Percentiles rank a stretch among this genome's conserved stretches.
These are phyloP conservation scores for Hymenochirus boettgeri DNA, from an alignment of 2,113 vertebrate species.

Conservation along the genomic window DNA sequence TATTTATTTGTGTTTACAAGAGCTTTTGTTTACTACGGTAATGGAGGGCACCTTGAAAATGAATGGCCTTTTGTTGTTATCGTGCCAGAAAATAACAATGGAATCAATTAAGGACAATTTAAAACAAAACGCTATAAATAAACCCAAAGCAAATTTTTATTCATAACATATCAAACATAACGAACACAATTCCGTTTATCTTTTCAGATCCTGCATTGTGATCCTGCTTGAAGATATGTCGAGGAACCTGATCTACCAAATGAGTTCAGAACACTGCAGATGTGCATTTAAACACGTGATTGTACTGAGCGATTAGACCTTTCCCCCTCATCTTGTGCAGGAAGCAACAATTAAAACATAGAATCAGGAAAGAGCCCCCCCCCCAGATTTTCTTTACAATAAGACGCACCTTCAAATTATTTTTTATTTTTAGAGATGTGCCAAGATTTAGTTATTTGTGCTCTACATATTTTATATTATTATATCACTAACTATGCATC, in stretches of 20 bases:
- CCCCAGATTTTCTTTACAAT: too few relatives aligned
- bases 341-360: too few relatives aligned
- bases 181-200: constrained; percentile 6
- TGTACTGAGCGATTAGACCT: not conserved
- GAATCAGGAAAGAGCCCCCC: too few relatives aligned
- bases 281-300: constrained; percentile 10
- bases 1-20: constrained; percentile 10
- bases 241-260: constrained; percentile 2
- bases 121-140: constrained; percentile 7
- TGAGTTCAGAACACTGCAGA: constrained; percentile 5
- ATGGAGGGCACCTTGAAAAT: constrained; percentile 12
- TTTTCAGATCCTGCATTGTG: not conserved
- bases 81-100: constrained; percentile 13
- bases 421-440: too few relatives aligned
- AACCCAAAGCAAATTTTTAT: not conserved
- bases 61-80: constrained; percentile 3
- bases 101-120: constrained; percentile 30
- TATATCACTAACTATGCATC: too few relatives aligned
- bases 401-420: too few relatives aligned
- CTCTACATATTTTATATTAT: too few relatives aligned
- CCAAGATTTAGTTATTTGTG: too few relatives aligned
- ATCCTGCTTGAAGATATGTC: not conserved
- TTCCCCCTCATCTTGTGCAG: not conserved
- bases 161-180: constrained; percentile 7
- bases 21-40: constrained; percentile 22